A percentile compares a stretch with the other conserved stretches of the same genome.
phyloP scores from a whole-genome alignment of 2,797 vertebrate genomes.

The Peromyscus nudipes region DNA sequence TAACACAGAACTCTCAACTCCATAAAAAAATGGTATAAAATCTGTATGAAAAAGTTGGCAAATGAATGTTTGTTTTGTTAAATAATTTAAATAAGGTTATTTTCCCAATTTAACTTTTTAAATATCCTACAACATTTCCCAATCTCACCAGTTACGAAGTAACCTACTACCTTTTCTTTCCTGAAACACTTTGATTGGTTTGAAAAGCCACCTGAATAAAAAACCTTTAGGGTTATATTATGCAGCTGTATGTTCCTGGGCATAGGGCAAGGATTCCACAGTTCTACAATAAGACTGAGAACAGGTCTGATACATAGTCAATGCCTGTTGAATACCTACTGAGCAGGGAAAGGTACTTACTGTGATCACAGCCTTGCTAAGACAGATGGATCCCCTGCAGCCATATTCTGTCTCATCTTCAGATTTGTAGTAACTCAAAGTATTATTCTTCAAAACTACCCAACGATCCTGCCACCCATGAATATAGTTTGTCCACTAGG shows the following conservation, averaged over 20 bases:
- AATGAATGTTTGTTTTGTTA: conserved; percentile 41
- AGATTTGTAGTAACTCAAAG: conserved; percentile 98
- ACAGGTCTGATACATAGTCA: not conserved
- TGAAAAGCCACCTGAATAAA: conserved; percentile 54
- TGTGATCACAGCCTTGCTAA: conserved; percentile 97
- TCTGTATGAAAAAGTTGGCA: conserved; percentile 43
- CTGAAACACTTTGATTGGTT: conserved; percentile 44
- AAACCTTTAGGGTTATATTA: not conserved
- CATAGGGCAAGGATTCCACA: not conserved
- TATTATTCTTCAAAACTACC: conserved; percentile 97
- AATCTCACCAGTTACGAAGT: not conserved
- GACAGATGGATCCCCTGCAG: conserved; percentile 97
- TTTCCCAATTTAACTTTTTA: conserved; percentile 44
- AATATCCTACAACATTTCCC: conserved; percentile 34
- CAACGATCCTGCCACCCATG: conserved; percentile 99
- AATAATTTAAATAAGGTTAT: conserved; percentile 17
- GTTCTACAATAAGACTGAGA: not conserved
- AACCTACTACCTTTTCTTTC: not conserved
- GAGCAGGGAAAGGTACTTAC: conserved; percentile 89
- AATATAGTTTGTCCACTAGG: conserved; percentile 99
- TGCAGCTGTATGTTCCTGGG: not conserved
- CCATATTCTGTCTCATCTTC: conserved; percentile 98
- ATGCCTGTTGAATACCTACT: conserved; percentile 1
- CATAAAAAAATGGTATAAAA: not conserved
- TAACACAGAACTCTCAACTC: conserved; percentile 40